Conservation (phyloP, 2,888 invertebrate species). For the Melinopterus prodromus region DNA sequence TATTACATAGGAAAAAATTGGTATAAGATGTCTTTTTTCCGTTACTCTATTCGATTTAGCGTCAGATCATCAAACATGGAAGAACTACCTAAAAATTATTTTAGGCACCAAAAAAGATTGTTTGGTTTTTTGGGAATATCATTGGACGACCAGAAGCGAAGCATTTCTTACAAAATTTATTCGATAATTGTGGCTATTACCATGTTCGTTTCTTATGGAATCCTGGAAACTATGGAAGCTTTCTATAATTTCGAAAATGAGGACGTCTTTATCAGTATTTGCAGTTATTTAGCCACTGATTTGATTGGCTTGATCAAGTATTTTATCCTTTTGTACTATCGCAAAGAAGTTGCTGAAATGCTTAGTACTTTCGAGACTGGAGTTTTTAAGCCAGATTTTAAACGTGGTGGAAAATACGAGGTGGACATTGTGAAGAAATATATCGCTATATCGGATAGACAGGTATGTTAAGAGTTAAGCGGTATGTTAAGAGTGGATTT, state of each 20-base stretch:
- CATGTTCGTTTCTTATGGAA: constrained; percentile 21
- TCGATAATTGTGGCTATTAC: constrained; percentile 5
- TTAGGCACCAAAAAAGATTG: constrained; percentile 13
- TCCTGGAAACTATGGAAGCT: constrained; percentile 26
- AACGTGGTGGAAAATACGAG: constrained; percentile 26
- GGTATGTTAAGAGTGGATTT: no score
- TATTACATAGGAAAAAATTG: not conserved
- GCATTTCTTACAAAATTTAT: constrained; percentile 23
- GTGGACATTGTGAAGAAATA: constrained; percentile 16
- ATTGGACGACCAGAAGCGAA: not conserved
- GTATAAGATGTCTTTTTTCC: not conserved
- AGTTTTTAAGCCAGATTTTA: constrained; percentile 17
- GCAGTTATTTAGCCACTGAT: constrained; percentile 27
- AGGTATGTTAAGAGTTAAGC: constrained; percentile 9
- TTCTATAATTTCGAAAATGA: constrained; percentile 18
- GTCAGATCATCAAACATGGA: not conserved
- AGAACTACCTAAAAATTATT: constrained; percentile 23
- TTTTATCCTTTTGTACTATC: constrained; percentile 24
- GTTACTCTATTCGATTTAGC: no score
- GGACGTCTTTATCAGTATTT: constrained; percentile 20
- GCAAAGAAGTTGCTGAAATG: constrained; percentile 19
- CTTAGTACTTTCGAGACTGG: constrained; percentile 21
- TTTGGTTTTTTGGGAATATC: constrained; percentile 22
- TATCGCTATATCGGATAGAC: constrained; percentile 11
- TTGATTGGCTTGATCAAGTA: constrained; percentile 27